phyloP scores from a whole-genome alignment of 1,140 invertebrate species.

The Radopholus similis region DNA sequence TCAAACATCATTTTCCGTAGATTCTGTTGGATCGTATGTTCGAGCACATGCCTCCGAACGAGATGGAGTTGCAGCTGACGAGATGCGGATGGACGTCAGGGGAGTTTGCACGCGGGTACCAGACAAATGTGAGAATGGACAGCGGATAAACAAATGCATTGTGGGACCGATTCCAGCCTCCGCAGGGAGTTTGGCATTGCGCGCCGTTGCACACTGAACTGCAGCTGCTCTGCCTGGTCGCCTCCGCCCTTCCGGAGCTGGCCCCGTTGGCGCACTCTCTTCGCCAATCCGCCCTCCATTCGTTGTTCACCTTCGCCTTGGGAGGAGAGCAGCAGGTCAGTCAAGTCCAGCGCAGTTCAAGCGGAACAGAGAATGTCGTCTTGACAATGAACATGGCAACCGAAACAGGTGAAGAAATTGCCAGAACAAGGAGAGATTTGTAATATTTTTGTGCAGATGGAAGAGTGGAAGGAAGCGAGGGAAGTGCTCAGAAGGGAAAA shows the following conservation, averaged over 20 bases:
- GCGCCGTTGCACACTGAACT: conserved; percentile 20
- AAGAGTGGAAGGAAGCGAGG: neutral
- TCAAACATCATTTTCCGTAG: neutral
- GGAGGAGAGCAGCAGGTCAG: neutral
- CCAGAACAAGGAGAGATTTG: too few species aligned
- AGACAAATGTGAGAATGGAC: conserved; percentile 1
- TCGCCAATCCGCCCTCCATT: conserved; percentile 18
- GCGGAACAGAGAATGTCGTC: too few species aligned
- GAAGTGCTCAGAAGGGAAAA: neutral
- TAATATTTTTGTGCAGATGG: too few species aligned
- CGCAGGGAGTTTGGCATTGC: conserved; percentile 7
- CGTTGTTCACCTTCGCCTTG: neutral
- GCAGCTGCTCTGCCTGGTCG: conserved; percentile 12
- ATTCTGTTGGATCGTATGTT: conserved; percentile 32
- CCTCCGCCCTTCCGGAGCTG: conserved; percentile 9
- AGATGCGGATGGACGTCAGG: conserved; percentile 25
- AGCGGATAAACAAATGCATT: neutral
- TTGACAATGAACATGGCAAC: too few species aligned
- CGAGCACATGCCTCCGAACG: conserved; percentile 4
- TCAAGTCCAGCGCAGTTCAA: too few species aligned
- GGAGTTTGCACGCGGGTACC: conserved; percentile 33
- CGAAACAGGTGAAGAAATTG: too few species aligned
- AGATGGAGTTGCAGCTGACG: conserved; percentile 11
- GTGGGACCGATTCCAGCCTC: neutral
- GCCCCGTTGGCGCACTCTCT: conserved; percentile 2